These are phyloP conservation scores for Myotis vivesi DNA, from an alignment of 2,797 vertebrate genomes.

Conservation along the genomic window DNA sequence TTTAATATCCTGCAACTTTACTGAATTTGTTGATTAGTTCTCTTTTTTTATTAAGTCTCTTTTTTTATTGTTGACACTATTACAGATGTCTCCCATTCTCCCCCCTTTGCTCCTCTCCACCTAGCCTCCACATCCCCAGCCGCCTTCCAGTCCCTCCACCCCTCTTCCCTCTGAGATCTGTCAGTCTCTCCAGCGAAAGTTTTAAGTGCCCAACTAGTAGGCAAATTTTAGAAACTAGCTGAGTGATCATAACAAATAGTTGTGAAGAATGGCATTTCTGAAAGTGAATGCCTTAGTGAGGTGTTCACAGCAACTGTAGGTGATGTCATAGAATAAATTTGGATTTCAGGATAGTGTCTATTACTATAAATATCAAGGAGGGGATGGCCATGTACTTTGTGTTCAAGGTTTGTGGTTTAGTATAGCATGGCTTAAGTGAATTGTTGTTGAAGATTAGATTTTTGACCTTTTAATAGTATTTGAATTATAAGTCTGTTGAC, in stretches of 20 bases:
- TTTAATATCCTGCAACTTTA: not conserved
- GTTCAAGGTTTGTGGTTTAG: conserved; percentile 30
- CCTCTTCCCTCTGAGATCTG: not conserved
- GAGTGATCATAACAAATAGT: conserved; percentile 28
- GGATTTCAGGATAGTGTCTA: conserved; percentile 10
- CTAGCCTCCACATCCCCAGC: not conserved
- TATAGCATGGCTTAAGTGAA: conserved; percentile 40
- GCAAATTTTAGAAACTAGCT: conserved; percentile 31
- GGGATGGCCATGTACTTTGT: not conserved
- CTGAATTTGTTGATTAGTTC: not conserved
- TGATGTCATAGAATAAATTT: conserved; percentile 26
- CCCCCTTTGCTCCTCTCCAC: not conserved
- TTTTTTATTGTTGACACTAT: not conserved
- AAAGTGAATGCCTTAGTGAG: conserved; percentile 22
- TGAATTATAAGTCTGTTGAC: conserved; percentile 50
- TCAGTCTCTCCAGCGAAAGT: not conserved
- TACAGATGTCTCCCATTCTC: not conserved
- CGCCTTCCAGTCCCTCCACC: not conserved
- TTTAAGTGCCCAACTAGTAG: conserved; percentile 45
- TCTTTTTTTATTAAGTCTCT: not conserved
- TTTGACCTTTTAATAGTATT: conserved; percentile 36
- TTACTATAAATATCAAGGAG: conserved; percentile 18
- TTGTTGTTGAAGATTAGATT: not conserved
- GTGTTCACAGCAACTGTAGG: conserved; percentile 18
- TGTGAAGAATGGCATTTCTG: conserved; percentile 28